Evolutionary conservation across 2,113 vertebrate species (phyloP).

Genomic region (Pseudopodoces humilis): DNA sequence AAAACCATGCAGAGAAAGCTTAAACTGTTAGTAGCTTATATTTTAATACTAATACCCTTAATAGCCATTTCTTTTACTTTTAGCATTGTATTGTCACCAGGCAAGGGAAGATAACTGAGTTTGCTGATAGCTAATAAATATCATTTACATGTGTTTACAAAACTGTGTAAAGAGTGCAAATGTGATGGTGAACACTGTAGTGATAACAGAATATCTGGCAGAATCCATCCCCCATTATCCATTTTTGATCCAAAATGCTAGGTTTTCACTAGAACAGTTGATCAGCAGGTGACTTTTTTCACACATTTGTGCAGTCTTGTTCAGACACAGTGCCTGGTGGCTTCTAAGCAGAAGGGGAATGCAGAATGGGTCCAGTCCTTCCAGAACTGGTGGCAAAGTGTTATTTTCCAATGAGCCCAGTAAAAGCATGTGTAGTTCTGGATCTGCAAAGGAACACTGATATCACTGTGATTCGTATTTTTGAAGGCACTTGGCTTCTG

Average conservation of each 20-base stretch:
- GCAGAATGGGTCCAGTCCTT: background rate
- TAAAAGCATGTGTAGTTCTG: background rate
- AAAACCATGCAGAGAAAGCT: background rate
- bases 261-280: background rate
- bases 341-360: background rate
- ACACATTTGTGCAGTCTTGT: background rate
- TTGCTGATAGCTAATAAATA: background rate
- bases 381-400: background rate
- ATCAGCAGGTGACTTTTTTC: background rate
- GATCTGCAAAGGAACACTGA: background rate
- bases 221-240: background rate
- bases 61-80: background rate
- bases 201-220: background rate
- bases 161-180: background rate
- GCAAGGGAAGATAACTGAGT: background rate
- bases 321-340: background rate
- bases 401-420: background rate
- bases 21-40: background rate
- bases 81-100: background rate
- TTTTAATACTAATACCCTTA: background rate
- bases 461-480: background rate
- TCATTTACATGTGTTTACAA: background rate
- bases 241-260: background rate
- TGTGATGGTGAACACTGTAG: background rate
- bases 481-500: background rate